Base-by-base conservation (phyloP, 2,113 vertebrate genomes). In the Chaetops frenatus region DNA sequence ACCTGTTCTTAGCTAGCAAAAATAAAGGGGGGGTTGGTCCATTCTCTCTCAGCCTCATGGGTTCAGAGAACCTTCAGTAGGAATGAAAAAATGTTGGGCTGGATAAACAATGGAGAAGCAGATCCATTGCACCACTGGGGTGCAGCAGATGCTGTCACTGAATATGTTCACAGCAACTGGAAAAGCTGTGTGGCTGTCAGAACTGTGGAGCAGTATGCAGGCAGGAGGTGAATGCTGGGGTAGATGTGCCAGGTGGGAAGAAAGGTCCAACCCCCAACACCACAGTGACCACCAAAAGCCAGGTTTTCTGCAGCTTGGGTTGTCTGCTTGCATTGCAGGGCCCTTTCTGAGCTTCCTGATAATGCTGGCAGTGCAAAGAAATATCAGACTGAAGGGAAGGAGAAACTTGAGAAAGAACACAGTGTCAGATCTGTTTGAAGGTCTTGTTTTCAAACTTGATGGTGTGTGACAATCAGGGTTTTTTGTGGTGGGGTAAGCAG, bases 181-280 rank as follows among this genome's bases (percentile, higher is more conserved):
- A 67, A 97, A 93, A 7, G 22, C 3, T 13, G 3, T 0, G 1
- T 7, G 33, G 33, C 56, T 24, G 2, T 95, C n/a, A 5, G 83
- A 7, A 6, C 91, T 74, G 4, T 71, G 28, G 53, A 98, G 57
- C 74, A 94, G 0, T 96, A 24, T 25, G 54, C 82, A 42, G 96
- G 54, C 24, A 45, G 47, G 4, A 44, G 66, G 21, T 1, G 6
- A 36, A 1, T 9, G 6, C 21, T 31, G 42, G 24, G 7, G 8
- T 27, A 15, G 33, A 13, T 13, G 44, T 53, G 47, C 96, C 97
- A 11, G 97, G 96, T n/a, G 98, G 88, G 71, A 98, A 98, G 91
- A 97, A 98, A 7, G 97, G 5, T 36, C 97, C 84, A 45, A 98
- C 98, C 58, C 98, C 97, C 51, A 97, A 70, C 69, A 97, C 94